Conservation (phyloP, 2,113 vertebrate species). For the Elanoides forficatus region DNA sequence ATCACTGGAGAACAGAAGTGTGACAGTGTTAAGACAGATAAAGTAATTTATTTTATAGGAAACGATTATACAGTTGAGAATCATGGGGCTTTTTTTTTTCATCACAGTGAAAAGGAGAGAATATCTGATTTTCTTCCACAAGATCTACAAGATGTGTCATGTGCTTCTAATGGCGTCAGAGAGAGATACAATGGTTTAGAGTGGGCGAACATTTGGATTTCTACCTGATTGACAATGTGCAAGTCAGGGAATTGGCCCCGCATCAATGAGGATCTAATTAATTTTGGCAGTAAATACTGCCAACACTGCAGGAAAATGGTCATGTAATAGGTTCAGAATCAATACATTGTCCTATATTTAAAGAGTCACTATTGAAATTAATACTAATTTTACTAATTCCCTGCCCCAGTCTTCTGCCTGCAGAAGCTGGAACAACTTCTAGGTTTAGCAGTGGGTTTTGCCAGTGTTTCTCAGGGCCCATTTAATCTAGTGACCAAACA, state of each 20-base stretch:
- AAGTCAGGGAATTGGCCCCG: conserved; percentile 33
- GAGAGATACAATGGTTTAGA: neutral
- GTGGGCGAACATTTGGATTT: conserved; percentile 56
- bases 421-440: neutral
- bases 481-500: neutral
- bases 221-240: conserved; percentile 27
- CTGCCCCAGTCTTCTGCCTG: neutral
- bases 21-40: conserved; percentile 62
- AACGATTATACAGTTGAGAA: conserved; percentile 36
- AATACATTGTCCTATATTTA: neutral
- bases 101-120: neutral
- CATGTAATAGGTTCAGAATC: neutral
- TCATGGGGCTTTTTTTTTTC: neutral
- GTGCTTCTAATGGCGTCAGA: conserved; percentile 8
- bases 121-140: neutral
- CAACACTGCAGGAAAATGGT: neutral
- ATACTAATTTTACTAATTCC: neutral
- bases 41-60: conserved; percentile 55
- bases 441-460: neutral
- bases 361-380: neutral
- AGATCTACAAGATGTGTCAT: conserved; percentile 4
- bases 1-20: conserved; percentile 38
- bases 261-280: conserved; percentile 2
- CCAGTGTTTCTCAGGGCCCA: neutral
- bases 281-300: neutral